phyloP scores from a whole-genome alignment of 2,888 invertebrate species.

The Cosmia trapezina region DNA sequence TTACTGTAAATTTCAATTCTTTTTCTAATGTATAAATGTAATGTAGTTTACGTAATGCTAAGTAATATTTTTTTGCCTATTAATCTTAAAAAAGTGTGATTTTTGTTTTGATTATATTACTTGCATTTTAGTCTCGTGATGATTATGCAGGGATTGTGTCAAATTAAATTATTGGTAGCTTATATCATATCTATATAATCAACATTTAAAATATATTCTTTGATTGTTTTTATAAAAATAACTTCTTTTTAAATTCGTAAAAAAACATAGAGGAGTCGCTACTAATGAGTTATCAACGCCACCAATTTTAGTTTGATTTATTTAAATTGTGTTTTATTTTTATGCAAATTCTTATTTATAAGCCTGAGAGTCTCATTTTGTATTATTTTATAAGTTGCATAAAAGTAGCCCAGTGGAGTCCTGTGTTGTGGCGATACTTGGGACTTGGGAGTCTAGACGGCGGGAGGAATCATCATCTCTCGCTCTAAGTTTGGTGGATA shows the following conservation, averaged over 20 bases:
- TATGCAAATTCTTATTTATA: background rate
- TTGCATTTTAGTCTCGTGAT: background rate
- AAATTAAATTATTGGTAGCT: conserved; percentile 19
- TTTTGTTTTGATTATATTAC: background rate
- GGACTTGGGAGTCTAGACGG: too few relatives aligned
- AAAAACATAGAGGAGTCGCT: background rate
- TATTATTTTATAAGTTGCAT: conserved; percentile 27
- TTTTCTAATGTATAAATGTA: too few relatives aligned
- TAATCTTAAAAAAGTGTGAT: background rate
- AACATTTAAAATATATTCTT: background rate
- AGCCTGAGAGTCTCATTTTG: conserved; percentile 17
- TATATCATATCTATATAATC: background rate
- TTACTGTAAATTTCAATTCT: background rate
- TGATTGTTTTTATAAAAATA: background rate
- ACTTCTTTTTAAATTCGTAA: background rate
- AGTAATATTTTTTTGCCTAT: conserved; percentile 13
- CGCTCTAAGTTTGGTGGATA: too few relatives aligned
- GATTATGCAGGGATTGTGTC: conserved; percentile 33
- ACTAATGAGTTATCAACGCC: background rate
- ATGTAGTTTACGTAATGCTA: conserved; percentile 4
- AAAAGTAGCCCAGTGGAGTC: background rate
- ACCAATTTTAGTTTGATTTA: background rate
- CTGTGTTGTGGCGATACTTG: too few relatives aligned
- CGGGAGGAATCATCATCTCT: too few relatives aligned
- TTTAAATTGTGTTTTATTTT: background rate